Conservation (phyloP, 1,140 invertebrate species). For the Drosophila nebulosa region DNA sequence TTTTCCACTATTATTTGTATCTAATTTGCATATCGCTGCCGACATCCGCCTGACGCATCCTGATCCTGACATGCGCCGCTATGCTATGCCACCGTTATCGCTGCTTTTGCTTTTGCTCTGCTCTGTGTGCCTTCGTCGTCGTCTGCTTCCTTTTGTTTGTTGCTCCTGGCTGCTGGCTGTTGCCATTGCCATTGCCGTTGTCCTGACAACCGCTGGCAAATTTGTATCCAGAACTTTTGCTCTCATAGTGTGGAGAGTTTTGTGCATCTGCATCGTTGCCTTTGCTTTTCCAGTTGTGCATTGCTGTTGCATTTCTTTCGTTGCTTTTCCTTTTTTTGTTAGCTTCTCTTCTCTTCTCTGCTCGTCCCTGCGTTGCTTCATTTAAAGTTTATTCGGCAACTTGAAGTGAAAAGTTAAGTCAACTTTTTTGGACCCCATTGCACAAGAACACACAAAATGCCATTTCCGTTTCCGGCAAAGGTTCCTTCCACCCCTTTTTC, state of each 20-base stretch:
- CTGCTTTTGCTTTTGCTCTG: no score
- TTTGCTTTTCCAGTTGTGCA: slow-evolving; percentile 13
- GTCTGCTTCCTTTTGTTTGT: slow-evolving; percentile 20
- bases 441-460: slow-evolving; percentile 70
- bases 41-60: slow-evolving; percentile 55
- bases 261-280: slow-evolving; percentile 70
- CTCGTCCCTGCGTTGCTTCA: slow-evolving; percentile 31
- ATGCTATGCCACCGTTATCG: slow-evolving; percentile 35
- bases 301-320: background rate
- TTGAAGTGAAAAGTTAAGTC: slow-evolving; percentile 75
- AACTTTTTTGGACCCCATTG: slow-evolving; percentile 53
- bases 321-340: background rate
- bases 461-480: slow-evolving; percentile 77
- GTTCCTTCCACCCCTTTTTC: slow-evolving; percentile 38
- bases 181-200: no score
- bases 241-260: background rate
- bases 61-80: slow-evolving; percentile 63
- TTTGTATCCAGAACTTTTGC: slow-evolving; percentile 28
- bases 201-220: slow-evolving; percentile 56
- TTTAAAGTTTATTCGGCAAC: slow-evolving; percentile 75
- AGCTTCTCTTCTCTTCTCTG: background rate
- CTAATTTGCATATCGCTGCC: slow-evolving; percentile 74
- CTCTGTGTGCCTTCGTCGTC: slow-evolving; percentile 21
- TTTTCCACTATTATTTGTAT: slow-evolving; percentile 69
- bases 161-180: slow-evolving; percentile 30